Evolutionary conservation across 2,113 vertebrate genomes (phyloP).

Genomic region (Petaurus breviceps): DNA sequence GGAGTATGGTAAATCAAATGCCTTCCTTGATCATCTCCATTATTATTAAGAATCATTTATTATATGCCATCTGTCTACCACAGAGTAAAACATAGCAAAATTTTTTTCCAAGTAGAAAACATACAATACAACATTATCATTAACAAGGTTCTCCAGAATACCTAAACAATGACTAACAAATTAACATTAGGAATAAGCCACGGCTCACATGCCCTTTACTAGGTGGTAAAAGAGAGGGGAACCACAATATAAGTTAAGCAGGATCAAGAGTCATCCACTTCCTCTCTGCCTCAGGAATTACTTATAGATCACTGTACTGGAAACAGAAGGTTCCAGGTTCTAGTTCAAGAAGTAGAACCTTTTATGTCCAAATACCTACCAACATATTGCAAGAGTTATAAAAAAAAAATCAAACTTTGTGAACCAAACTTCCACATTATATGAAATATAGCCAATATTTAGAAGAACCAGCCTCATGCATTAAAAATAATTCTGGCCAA

Average conservation of each 20-base stretch:
- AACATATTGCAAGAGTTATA: not conserved
- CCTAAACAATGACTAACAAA: not conserved
- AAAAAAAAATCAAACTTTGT: not conserved
- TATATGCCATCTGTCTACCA: not conserved
- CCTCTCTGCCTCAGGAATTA: not conserved
- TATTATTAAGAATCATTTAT: not conserved
- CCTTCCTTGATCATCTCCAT: not conserved
- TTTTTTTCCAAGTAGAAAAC: not conserved
- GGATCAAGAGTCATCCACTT: not conserved
- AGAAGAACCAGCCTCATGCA: not conserved
- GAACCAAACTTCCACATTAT: not conserved
- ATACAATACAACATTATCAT: not conserved
- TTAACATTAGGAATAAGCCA: not conserved
- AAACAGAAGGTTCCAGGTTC: not conserved
- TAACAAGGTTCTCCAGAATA: not conserved
- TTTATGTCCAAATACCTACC: not conserved
- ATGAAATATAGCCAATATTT: not conserved
- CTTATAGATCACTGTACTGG: not conserved
- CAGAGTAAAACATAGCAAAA: not conserved
- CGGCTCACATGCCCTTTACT: not conserved
- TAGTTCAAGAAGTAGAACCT: not conserved
- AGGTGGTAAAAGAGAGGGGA: not conserved
- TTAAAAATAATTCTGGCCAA: not conserved
- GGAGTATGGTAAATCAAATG: not conserved
- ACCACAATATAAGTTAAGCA: not conserved